Evolutionary conservation across 1,140 invertebrate genomes (phyloP).

Genomic region (Macrosteles quadrilineatus): DNA sequence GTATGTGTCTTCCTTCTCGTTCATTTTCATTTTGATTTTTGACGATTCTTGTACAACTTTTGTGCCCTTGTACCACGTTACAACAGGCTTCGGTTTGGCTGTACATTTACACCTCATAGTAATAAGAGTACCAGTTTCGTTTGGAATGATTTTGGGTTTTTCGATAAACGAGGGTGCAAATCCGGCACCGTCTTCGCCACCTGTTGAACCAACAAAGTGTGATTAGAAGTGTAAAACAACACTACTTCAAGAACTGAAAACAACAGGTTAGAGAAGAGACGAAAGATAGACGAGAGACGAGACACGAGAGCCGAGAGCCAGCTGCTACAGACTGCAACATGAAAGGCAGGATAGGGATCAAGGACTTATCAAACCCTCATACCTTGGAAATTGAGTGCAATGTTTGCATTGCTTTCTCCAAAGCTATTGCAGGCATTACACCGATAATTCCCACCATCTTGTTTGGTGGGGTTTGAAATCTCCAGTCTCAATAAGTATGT

Average conservation of each 20-base stretch:
- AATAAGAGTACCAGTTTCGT: conserved; percentile 92
- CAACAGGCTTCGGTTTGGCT: conserved; percentile 86
- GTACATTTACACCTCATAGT: conserved; percentile 95
- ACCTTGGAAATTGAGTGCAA: conserved; percentile 99
- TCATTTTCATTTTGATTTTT: conserved; percentile 79
- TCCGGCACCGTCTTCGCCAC: conserved; percentile 84
- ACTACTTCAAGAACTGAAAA: background rate
- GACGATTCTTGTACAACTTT: conserved; percentile 82
- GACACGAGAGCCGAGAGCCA: background rate
- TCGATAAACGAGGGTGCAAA: conserved; percentile 94
- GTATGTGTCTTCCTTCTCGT: conserved; percentile 82
- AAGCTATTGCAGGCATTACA: conserved; percentile 98
- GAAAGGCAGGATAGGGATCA: conserved; percentile 14
- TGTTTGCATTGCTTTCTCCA: conserved; percentile 99
- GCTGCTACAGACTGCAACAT: conserved; percentile 5
- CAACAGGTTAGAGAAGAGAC: conserved; percentile 1
- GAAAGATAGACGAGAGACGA: background rate
- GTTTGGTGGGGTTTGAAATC: conserved; percentile 89
- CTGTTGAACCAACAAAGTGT: conserved; percentile 56
- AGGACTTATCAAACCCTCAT: conserved; percentile 45
- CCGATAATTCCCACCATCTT: conserved; percentile 97
- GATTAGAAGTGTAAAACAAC: background rate
- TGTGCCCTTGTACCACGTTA: conserved; percentile 88
- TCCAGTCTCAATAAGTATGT: conserved; percentile 87
- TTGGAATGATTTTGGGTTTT: conserved; percentile 96